phyloP scores from a whole-genome alignment of 2,113 vertebrate genomes.

The Spea multiplicata region DNA sequence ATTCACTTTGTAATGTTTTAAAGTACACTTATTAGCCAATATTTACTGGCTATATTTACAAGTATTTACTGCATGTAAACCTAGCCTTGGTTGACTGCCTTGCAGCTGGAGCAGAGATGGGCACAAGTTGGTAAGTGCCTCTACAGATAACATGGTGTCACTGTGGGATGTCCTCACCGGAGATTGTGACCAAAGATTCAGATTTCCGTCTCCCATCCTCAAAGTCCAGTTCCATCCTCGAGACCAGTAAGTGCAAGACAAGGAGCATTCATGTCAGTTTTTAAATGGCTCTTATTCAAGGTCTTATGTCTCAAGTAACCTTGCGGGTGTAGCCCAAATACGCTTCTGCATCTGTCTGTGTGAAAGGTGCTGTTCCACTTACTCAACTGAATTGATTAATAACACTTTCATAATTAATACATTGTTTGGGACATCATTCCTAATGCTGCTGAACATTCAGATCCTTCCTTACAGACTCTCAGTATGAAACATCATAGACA shows the following conservation, averaged over 20 bases:
- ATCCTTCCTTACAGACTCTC: no score
- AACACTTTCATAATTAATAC: no score
- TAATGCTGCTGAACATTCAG: no score
- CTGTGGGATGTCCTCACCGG: conserved; percentile 96
- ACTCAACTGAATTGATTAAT: no score
- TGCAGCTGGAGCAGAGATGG: conserved; percentile 95
- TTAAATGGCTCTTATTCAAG: no score
- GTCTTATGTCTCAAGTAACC: no score
- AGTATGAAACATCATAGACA: no score
- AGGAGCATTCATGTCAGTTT: no score
- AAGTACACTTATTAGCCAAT: background rate
- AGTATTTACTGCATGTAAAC: background rate
- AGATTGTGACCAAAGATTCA: conserved; percentile 95
- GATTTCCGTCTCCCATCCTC: conserved; percentile 93
- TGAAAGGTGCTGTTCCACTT: no score
- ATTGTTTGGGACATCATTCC: no score
- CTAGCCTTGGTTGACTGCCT: background rate
- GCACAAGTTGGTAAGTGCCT: conserved; percentile 95
- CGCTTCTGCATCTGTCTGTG: no score
- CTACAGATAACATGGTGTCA: conserved; percentile 96
- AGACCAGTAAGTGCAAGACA: conserved; percentile 79
- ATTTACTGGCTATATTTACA: background rate
- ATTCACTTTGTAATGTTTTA: background rate
- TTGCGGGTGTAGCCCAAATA: no score
- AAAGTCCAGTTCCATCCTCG: conserved; percentile 95